Conservation (phyloP, 2,888 invertebrate species). For the Euplagia quadripunctaria region DNA sequence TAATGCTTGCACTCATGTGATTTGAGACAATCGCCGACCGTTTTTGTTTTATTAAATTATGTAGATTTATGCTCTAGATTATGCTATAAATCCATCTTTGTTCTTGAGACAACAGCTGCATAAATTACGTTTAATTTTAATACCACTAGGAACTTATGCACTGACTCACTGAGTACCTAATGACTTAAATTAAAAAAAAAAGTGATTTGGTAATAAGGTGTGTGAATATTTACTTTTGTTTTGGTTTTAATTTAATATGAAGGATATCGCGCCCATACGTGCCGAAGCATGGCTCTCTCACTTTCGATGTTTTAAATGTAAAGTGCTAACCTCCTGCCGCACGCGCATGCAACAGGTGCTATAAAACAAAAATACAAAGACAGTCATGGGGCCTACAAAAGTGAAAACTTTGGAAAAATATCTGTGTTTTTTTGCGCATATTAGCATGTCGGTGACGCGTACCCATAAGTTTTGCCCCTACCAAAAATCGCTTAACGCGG, state of each 20-base stretch:
- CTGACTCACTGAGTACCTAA: slow-evolving; percentile 1
- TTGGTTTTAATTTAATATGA: background rate
- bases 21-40: slow-evolving; percentile 81
- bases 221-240: background rate
- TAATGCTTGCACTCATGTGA: slow-evolving; percentile 82
- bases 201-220: background rate
- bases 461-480: too few relatives aligned
- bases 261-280: too few relatives aligned
- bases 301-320: background rate
- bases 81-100: slow-evolving; percentile 34
- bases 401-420: too few relatives aligned
- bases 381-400: too few relatives aligned
- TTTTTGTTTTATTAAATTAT: slow-evolving; percentile 82
- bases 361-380: background rate
- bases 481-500: too few relatives aligned
- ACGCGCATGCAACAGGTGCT: background rate
- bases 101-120: slow-evolving; percentile 19
- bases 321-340: background rate
- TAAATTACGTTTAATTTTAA: slow-evolving; percentile 20
- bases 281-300: too few relatives aligned
- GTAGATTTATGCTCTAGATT: slow-evolving; percentile 41
- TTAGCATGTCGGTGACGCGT: too few relatives aligned
- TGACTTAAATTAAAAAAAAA: background rate
- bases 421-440: too few relatives aligned
- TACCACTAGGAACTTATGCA: background rate